Evolutionary conservation across 2,888 invertebrate species (phyloP).

Genomic region (Blastobasis adustella): DNA sequence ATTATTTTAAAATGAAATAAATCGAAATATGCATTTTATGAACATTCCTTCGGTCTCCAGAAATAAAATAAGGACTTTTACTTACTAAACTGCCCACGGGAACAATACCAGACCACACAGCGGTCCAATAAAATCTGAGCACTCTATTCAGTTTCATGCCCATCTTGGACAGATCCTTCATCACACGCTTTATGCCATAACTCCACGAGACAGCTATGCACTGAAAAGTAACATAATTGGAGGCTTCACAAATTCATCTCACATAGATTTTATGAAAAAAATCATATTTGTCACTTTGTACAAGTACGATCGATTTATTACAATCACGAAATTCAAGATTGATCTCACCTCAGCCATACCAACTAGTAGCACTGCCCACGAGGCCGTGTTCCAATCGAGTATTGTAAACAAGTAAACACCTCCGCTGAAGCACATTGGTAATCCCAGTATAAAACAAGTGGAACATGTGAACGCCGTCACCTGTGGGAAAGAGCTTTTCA

Average conservation of each 20-base stretch:
- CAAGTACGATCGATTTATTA: background rate
- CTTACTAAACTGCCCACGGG: constrained; percentile 83
- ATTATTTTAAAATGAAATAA: too few relatives aligned
- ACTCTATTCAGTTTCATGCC: constrained; percentile 77
- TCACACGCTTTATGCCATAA: constrained; percentile 78
- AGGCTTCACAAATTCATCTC: too few relatives aligned
- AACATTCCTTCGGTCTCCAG: too few relatives aligned
- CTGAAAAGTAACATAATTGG: constrained; percentile 27
- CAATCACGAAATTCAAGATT: background rate
- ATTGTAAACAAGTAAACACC: constrained; percentile 83
- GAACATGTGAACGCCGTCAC: constrained; percentile 80
- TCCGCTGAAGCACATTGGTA: constrained; percentile 85
- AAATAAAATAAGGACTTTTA: constrained; percentile 19
- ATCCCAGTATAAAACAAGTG: constrained; percentile 78
- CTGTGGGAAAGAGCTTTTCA: constrained; percentile 22
- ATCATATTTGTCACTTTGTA: too few relatives aligned
- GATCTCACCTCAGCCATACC: constrained; percentile 77
- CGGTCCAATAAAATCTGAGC: constrained; percentile 80
- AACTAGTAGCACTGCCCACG: constrained; percentile 83
- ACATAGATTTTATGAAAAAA: too few relatives aligned
- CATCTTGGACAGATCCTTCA: constrained; percentile 76
- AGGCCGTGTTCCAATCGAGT: constrained; percentile 85
- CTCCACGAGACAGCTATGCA: constrained; percentile 79
- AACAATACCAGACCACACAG: constrained; percentile 81
- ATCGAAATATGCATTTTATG: too few relatives aligned